phyloP scores from a whole-genome alignment of 1,140 invertebrate genomes.

The Brachionus rubens region DNA sequence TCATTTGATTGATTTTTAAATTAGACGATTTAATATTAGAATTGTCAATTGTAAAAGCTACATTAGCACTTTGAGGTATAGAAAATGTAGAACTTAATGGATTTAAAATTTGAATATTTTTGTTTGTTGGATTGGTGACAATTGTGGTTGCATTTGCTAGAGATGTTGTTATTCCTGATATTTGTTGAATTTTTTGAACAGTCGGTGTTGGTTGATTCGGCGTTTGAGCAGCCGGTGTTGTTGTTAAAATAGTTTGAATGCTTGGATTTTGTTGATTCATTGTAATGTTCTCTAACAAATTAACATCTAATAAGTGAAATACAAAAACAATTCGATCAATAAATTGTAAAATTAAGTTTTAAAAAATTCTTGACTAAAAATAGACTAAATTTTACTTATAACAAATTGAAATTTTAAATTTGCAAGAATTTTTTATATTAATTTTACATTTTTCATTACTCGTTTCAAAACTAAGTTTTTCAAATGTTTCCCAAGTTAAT shows the following conservation, averaged over 20 bases:
- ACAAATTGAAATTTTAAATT: too few relatives aligned
- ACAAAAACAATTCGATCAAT: too few relatives aligned
- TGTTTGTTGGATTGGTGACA: not conserved
- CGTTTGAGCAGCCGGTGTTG: not conserved
- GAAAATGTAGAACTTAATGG: not conserved
- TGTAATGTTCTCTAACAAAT: too few relatives aligned
- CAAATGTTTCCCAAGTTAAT: too few relatives aligned
- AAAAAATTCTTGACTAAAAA: too few relatives aligned
- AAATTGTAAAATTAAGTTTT: too few relatives aligned
- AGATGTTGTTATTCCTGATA: too few relatives aligned
- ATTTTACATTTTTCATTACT: too few relatives aligned
- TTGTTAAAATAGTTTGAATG: not conserved
- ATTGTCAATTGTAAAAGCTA: slow-evolving; percentile 1
- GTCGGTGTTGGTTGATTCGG: not conserved
- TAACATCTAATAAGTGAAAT: too few relatives aligned
- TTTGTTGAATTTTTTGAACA: slow-evolving; percentile 9
- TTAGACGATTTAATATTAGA: not conserved
- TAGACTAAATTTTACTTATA: too few relatives aligned
- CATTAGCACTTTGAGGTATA: not conserved
- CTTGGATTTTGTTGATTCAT: not conserved
- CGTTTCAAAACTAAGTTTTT: too few relatives aligned
- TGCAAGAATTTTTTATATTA: too few relatives aligned
- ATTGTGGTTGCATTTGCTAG: not conserved
- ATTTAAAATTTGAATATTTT: slow-evolving; percentile 35
- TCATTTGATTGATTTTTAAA: slow-evolving; percentile 26